A percentile compares a stretch with the other conserved stretches of the same genome.
Evolutionary conservation across 2,113 vertebrate genomes (phyloP).

Genomic region (Prunella himalayana): DNA sequence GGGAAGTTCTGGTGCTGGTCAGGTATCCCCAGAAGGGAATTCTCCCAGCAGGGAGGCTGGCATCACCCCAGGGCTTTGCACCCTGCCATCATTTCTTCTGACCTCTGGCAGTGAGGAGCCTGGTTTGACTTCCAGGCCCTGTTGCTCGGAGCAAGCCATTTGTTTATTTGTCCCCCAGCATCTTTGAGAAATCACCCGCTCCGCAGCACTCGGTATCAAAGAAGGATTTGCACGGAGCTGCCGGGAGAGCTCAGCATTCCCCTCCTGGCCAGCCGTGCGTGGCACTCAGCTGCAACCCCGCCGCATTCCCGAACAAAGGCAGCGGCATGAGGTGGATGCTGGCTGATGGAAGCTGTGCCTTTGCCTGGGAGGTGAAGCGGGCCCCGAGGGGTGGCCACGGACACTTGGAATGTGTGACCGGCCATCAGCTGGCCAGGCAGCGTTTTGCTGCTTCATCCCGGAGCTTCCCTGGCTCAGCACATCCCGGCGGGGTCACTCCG

Average conservation of each 20-base stretch:
- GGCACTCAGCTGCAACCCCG: background rate
- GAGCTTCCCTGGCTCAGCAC: background rate
- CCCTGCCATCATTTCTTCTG: background rate
- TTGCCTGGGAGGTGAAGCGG: background rate
- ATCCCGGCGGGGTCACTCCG: fast-evolving
- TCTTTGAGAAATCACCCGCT: background rate
- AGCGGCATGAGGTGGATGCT: background rate
- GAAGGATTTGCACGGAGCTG: background rate
- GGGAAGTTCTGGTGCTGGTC: fast-evolving
- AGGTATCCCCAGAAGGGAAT: background rate
- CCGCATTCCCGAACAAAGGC: background rate
- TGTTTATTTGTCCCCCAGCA: background rate
- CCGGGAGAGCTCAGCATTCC: background rate
- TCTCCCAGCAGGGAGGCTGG: background rate
- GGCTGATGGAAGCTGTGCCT: background rate
- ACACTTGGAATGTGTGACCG: background rate
- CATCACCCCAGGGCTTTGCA: background rate
- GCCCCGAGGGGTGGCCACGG: background rate
- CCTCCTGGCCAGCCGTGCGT: background rate
- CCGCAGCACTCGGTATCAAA: fast-evolving
- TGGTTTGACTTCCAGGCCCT: background rate
- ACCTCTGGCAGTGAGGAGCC: background rate
- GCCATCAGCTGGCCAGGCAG: background rate
- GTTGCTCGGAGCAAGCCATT: background rate
- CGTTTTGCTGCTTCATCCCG: background rate